These are phyloP conservation scores for Samia ricini DNA, from an alignment of 1,140 invertebrate species.

Conservation along the genomic window DNA sequence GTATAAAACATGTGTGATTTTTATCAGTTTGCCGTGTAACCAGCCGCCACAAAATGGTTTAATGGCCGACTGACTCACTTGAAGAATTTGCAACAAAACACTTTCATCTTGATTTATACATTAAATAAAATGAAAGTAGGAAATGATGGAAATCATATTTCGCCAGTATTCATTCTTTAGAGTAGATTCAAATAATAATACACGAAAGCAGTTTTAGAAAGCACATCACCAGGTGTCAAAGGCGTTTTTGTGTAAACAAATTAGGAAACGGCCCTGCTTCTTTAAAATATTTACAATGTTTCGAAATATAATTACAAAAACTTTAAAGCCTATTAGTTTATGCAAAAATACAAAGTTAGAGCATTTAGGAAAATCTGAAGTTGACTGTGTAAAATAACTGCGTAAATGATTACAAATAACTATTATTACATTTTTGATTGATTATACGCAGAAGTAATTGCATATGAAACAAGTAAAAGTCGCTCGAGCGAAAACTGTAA, in stretches of 20 bases:
- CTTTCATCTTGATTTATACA: slow-evolving; percentile 12
- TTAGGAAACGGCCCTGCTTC: not conserved
- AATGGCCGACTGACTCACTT: not conserved
- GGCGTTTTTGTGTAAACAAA: not conserved
- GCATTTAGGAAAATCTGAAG: no score
- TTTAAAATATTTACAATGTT: not conserved
- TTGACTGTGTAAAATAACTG: no score
- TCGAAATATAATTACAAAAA: not conserved
- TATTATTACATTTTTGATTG: not conserved
- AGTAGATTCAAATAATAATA: not conserved
- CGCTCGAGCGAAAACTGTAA: not conserved
- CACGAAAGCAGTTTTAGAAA: not conserved
- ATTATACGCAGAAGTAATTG: not conserved
- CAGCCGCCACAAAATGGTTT: not conserved
- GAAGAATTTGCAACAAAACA: slow-evolving; percentile 4
- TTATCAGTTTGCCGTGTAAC: slow-evolving; percentile 4
- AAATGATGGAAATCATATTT: slow-evolving; percentile 7
- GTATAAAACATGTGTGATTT: slow-evolving; percentile 11
- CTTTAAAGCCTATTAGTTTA: no score
- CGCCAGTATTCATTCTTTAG: slow-evolving; percentile 3
- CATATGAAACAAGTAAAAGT: not conserved
- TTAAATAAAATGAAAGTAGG: slow-evolving; percentile 3
- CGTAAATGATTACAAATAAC: no score
- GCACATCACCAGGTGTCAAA: not conserved
- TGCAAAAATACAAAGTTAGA: no score